A percentile compares a stretch with the other conserved stretches of the same genome.
Evolutionary conservation across 2,797 vertebrate species (phyloP).

Genomic region (Macroramphosus scolopax): DNA sequence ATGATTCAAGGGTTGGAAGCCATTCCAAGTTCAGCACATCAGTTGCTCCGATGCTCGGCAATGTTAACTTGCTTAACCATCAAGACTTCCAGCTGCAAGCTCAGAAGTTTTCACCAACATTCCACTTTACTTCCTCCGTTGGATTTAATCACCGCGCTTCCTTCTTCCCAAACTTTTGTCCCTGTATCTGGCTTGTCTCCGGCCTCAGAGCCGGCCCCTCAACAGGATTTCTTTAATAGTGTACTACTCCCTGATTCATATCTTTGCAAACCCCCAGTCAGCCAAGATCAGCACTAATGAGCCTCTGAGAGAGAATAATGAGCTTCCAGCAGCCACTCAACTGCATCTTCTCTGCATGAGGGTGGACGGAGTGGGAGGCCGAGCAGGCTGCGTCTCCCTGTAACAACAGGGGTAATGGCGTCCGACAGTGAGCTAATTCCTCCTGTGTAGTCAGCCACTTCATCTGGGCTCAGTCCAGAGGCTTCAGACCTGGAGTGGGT

Average conservation of each 20-base stretch:
- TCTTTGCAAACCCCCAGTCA: conserved; percentile 45
- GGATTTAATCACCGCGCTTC: conserved; percentile 21
- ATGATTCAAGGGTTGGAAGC: too few relatives aligned
- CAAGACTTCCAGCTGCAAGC: too few relatives aligned
- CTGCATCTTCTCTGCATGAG: conserved; percentile 25
- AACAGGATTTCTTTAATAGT: conserved; percentile 54
- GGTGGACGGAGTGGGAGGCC: conserved; percentile 23
- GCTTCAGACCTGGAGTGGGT: conserved; percentile 19
- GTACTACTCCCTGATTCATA: conserved; percentile 50
- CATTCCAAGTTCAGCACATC: too few relatives aligned
- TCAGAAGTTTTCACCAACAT: not conserved
- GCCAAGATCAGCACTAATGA: conserved; percentile 56
- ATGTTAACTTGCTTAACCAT: too few relatives aligned
- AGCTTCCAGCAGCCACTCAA: conserved; percentile 33
- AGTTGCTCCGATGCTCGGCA: too few relatives aligned
- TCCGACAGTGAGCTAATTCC: conserved; percentile 59
- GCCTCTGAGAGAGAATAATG: conserved; percentile 49
- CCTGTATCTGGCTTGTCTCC: conserved; percentile 19
- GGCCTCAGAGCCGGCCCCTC: conserved; percentile 28
- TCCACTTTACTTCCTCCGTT: not conserved
- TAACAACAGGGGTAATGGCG: conserved; percentile 49
- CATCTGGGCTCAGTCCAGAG: conserved; percentile 20
- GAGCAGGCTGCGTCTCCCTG: conserved; percentile 19
- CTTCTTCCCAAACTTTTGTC: conserved; percentile 14
- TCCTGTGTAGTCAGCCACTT: conserved; percentile 40